Evolutionary conservation across 2,113 vertebrate species (phyloP).

Genomic region (Neolamprologus sp.): DNA sequence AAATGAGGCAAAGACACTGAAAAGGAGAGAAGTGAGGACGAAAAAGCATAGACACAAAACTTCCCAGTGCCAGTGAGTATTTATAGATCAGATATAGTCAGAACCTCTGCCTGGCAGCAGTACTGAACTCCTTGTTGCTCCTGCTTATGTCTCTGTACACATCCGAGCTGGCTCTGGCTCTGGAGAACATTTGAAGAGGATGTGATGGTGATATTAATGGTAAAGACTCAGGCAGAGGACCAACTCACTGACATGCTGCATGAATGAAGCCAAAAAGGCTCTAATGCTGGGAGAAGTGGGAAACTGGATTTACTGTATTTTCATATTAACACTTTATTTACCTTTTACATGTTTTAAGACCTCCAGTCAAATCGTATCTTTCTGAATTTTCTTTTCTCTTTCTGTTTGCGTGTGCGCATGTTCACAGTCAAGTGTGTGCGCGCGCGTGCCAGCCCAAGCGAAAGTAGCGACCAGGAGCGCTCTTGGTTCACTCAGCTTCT

Average conservation of each 20-base stretch:
- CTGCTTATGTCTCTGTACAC: slow-evolving; percentile 33
- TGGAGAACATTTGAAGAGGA: slow-evolving; percentile 15
- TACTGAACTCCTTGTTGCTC: slow-evolving; percentile 30
- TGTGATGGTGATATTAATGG: slow-evolving; percentile 13
- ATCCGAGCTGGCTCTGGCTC: slow-evolving; percentile 22
- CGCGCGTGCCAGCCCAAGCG: neutral
- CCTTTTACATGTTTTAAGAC: neutral
- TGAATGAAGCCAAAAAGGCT: neutral
- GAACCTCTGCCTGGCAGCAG: slow-evolving; percentile 58
- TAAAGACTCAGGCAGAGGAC: neutral
- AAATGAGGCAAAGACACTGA: neutral
- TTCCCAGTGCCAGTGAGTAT: slow-evolving; percentile 50
- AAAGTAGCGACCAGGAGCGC: slow-evolving; percentile 18
- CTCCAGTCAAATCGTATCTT: neutral
- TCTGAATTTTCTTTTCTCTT: neutral
- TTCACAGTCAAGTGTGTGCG: neutral
- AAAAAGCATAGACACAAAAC: slow-evolving; percentile 28
- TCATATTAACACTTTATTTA: neutral
- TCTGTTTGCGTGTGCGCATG: neutral
- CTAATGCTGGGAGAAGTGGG: neutral
- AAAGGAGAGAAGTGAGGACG: neutral
- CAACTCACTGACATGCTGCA: neutral
- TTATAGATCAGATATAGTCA: slow-evolving; percentile 63
- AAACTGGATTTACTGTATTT: neutral
- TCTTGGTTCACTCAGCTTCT: slow-evolving; percentile 36